A percentile compares a stretch with the other conserved stretches of the same genome.
Conservation (phyloP, 2,888 invertebrate species). For the Lasioglossum vierecki region DNA sequence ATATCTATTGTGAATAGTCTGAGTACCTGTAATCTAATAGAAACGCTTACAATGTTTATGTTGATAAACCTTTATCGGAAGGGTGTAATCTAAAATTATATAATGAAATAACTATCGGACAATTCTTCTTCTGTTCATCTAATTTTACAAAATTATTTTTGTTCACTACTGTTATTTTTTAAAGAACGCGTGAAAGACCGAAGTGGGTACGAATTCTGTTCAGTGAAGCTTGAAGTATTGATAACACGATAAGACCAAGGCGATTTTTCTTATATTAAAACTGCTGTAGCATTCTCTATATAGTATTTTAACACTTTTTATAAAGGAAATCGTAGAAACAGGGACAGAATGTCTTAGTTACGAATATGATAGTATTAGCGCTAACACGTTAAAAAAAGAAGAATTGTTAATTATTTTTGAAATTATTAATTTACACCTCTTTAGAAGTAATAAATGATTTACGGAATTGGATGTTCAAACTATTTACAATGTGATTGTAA, state of each 20-base stretch:
- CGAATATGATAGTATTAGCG: slow-evolving; percentile 35
- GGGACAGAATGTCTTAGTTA: background rate
- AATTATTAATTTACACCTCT: slow-evolving; percentile 7
- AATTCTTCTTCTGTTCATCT: background rate
- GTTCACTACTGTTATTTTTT: background rate
- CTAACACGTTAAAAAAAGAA: background rate
- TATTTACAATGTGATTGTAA: background rate
- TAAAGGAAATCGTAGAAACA: slow-evolving; percentile 1
- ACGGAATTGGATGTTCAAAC: background rate
- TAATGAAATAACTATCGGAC: background rate
- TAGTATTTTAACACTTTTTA: background rate
- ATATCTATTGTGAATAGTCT: slow-evolving; percentile 31
- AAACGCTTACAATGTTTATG: slow-evolving; percentile 44
- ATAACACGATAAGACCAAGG: slow-evolving; percentile 5
- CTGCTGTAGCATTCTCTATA: background rate
- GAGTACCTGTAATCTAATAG: slow-evolving; percentile 38
- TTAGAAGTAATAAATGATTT: background rate
- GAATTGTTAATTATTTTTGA: background rate
- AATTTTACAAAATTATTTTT: background rate
- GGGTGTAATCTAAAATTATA: background rate
- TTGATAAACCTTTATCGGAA: slow-evolving; percentile 12
- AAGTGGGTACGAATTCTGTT: background rate
- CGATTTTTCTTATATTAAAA: background rate
- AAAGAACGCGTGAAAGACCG: background rate
- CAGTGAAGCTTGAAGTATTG: background rate